Evolutionary conservation across 1,140 invertebrate species (phyloP).

Genomic region (Tetraneura akinire): DNA sequence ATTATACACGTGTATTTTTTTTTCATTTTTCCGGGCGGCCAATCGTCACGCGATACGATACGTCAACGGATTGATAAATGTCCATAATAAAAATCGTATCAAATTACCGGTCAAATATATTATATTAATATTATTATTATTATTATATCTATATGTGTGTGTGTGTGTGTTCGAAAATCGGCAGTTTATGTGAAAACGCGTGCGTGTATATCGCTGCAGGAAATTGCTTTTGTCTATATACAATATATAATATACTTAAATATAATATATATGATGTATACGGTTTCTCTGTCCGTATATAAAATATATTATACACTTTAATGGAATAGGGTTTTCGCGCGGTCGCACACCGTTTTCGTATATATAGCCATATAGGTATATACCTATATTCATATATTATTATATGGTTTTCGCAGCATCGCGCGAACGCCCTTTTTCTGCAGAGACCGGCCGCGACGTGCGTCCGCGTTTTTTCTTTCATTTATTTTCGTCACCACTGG

Average conservation of each 20-base stretch:
- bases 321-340: conserved; percentile 24
- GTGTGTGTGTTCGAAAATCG: neutral
- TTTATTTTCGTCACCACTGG: conserved; percentile 43
- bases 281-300: neutral
- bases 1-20: too few species aligned
- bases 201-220: neutral
- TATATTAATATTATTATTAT: neutral
- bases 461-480: neutral
- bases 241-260: too few species aligned
- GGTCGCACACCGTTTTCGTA: neutral
- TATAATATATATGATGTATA: too few species aligned
- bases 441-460: too few species aligned
- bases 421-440: neutral
- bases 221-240: conserved; percentile 32
- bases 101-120: conserved; percentile 26
- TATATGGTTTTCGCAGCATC: neutral
- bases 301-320: conserved; percentile 9
- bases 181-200: neutral
- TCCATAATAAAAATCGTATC: conserved; percentile 50
- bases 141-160: neutral
- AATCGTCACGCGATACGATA: conserved; percentile 48
- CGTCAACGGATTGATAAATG: conserved; percentile 43
- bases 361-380: too few species aligned
- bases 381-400: too few species aligned
- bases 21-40: conserved; percentile 27